These are phyloP conservation scores for Psilopsiagon aymara DNA, from an alignment of 2,113 vertebrate genomes.

Conservation along the genomic window DNA sequence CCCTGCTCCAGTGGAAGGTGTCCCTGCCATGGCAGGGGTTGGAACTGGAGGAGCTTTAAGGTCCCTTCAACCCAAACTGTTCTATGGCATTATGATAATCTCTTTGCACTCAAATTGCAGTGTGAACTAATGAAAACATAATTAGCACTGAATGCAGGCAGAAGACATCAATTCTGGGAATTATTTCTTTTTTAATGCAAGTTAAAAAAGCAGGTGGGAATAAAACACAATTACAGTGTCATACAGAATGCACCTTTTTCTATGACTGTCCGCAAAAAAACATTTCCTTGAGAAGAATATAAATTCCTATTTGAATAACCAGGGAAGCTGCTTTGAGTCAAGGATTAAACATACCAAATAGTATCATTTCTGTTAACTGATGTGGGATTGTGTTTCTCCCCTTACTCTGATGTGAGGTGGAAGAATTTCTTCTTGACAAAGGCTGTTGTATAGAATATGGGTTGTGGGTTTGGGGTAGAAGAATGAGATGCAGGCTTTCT, in stretches of 20 bases:
- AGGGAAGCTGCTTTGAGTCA: not conserved
- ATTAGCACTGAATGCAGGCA: not conserved
- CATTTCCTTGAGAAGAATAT: not conserved
- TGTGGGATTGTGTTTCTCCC: not conserved
- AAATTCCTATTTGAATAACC: not conserved
- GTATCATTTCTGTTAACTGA: not conserved
- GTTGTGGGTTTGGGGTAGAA: not conserved
- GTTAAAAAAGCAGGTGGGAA: not conserved
- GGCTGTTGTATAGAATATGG: accelerated
- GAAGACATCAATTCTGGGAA: not conserved
- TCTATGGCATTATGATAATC: not conserved
- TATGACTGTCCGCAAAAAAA: not conserved
- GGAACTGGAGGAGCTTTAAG: accelerated
- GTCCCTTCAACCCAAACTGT: not conserved
- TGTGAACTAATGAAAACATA: not conserved
- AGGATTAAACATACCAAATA: not conserved
- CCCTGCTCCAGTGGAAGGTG: not conserved
- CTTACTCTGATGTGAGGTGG: not conserved
- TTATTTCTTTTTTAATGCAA: not conserved
- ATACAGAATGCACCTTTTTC: not conserved
- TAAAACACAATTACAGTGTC: not conserved
- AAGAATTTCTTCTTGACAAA: not conserved
- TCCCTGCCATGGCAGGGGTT: not conserved
- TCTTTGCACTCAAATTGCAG: not conserved
- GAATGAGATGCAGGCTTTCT: too few species aligned